Percentiles rank a stretch among this genome's conserved stretches.
phyloP scores from a whole-genome alignment of 2,888 invertebrate genomes.

The Lasioglossum malachurum region DNA sequence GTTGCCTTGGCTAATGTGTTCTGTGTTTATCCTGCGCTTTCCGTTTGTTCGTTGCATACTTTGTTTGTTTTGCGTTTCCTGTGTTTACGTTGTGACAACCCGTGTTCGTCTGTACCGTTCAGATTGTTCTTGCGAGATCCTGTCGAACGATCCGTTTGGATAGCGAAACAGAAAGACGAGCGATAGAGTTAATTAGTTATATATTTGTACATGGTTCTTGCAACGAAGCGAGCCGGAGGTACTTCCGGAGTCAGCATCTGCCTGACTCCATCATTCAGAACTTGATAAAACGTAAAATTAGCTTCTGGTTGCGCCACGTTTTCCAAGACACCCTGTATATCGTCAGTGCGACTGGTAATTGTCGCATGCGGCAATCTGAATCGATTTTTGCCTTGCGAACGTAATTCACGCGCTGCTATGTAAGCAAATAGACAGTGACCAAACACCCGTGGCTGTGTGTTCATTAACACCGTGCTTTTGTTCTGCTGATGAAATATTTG shows the following conservation, averaged over 20 bases:
- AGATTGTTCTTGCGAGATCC: not conserved
- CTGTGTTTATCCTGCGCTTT: not conserved
- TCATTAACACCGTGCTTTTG: not conserved
- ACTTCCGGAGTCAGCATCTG: too few relatives aligned
- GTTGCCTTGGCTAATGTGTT: not conserved
- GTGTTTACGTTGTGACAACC: not conserved
- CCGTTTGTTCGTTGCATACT: not conserved
- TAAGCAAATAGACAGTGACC: not conserved
- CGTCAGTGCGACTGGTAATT: constrained; percentile 1
- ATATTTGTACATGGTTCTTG: not conserved
- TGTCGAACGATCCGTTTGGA: not conserved
- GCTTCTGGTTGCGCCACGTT: not conserved
- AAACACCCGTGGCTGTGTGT: not conserved
- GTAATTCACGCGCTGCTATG: not conserved
- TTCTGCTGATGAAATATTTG: not conserved
- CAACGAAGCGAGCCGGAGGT: not conserved
- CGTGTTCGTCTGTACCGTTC: not conserved
- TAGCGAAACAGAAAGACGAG: not conserved
- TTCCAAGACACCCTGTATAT: not conserved
- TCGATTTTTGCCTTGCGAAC: constrained; percentile 2
- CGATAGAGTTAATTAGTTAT: not conserved
- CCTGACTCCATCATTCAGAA: not conserved
- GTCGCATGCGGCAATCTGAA: constrained; percentile 17
- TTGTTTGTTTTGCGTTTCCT: not conserved
- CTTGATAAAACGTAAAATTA: not conserved